Evolutionary conservation across 2,797 vertebrate species (phyloP).

Genomic region (Acanthurus leucopareius): DNA sequence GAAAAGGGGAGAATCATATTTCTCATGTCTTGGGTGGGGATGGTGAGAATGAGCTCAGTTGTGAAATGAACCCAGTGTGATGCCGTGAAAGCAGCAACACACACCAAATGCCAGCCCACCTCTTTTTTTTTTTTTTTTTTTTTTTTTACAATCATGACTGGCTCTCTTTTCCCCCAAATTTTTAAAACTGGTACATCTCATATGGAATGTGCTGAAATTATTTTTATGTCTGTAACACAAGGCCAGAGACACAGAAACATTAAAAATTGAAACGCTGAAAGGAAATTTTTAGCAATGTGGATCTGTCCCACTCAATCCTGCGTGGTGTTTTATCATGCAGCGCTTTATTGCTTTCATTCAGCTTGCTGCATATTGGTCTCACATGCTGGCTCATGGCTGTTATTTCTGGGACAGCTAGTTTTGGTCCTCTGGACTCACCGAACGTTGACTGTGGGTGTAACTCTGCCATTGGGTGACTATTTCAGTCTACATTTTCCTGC

Average conservation of each 20-base stretch:
- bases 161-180: not conserved
- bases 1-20: slow-evolving; percentile 37
- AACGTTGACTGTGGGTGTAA: too few species aligned
- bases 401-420: not conserved
- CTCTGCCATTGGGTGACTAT: too few species aligned
- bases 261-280: not conserved
- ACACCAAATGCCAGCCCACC: slow-evolving; percentile 15
- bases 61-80: slow-evolving; percentile 31
- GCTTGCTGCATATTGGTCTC: not conserved
- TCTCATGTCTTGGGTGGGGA: slow-evolving; percentile 10
- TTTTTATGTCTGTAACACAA: not conserved
- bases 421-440: too few species aligned
- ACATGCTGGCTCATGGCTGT: not conserved
- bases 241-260: not conserved
- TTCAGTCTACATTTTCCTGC: too few species aligned
- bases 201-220: not conserved
- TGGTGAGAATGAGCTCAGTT: slow-evolving; percentile 42
- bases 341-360: not conserved
- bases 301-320: not conserved
- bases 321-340: not conserved
- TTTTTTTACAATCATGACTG: not conserved
- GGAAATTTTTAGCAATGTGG: not conserved
- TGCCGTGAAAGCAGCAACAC: not conserved
- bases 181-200: not conserved
- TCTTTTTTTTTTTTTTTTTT: not conserved